phyloP scores from a whole-genome alignment of 2,888 invertebrate species.

The Callinectes sapidus region DNA sequence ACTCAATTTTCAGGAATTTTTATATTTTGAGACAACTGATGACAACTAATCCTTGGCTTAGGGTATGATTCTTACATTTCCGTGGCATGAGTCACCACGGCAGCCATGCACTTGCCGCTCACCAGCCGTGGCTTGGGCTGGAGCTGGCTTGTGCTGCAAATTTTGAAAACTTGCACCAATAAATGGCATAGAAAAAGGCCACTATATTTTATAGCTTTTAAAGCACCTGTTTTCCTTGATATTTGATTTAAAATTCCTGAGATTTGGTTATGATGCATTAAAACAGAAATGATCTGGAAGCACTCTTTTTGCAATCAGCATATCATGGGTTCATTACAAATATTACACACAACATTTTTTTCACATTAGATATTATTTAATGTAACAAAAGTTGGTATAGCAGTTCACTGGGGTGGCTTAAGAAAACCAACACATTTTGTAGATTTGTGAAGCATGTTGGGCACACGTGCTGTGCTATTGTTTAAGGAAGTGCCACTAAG shows the following conservation, averaged over 20 bases:
- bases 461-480: background rate
- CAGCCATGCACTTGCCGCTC: background rate
- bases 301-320: background rate
- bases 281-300: background rate
- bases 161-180: background rate
- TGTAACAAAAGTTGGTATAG: background rate
- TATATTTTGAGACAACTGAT: conserved; percentile 31
- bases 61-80: background rate
- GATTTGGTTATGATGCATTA: background rate
- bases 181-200: background rate
- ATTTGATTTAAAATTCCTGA: background rate
- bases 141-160: background rate
- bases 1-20: conserved; percentile 25
- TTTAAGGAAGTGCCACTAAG: background rate
- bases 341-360: background rate
- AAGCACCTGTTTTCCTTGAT: background rate
- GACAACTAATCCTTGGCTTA: conserved; percentile 12
- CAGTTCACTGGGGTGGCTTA: background rate
- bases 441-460: background rate
- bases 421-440: background rate
- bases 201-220: background rate
- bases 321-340: background rate
- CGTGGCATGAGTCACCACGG: background rate
- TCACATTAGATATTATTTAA: background rate
- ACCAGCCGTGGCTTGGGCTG: background rate